Evolutionary conservation across 1,140 invertebrate genomes (phyloP), one percentile per base, ranked within the genome.

Genomic region (Hestina assimilis): DNA sequence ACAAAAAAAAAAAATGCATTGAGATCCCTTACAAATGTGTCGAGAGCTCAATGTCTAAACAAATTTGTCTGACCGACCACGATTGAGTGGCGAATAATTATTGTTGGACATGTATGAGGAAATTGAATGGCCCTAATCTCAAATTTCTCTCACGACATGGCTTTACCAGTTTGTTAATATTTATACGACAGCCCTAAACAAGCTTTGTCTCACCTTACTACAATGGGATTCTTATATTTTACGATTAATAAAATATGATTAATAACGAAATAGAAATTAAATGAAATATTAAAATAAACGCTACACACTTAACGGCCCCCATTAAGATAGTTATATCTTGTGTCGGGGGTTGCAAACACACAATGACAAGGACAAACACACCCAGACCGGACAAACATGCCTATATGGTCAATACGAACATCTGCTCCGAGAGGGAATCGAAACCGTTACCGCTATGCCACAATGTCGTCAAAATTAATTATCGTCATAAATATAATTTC

Each of bases 1-100:
- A 35, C 23, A 33, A 38, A 50, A 38, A 50, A 50, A 50, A 38
- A n/a, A n/a, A n/a, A n/a, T n/a, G n/a, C n/a, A n/a, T n/a, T n/a
- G n/a, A n/a, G n/a, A n/a, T n/a, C n/a, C n/a, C n/a, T n/a, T n/a
- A n/a, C n/a, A n/a, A n/a, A n/a, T n/a, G 7, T 17, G 33, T 19
- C 33, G 19, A 38, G 15, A 28, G 3, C 15, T 38, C 15, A 4
- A 24, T 42, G 9, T 50, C 33, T 26, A 2, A 50, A 40, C 19
- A 50, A 50, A 50, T 50, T 50, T 50, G 47, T 50, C 31, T 29
- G 24, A 38, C 8, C 21, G 33, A 40, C 33, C 40, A 15, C 40
- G 21, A 11, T n/a, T 35, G 21, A 17, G 11, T 38, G 31, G 33
- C 33, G 6, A 50, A 50, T 50, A 50, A 50, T 50, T 50, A 26